A percentile compares a stretch with the other conserved stretches of the same genome.
Evolutionary conservation across 1,140 invertebrate genomes (phyloP).

Genomic region (Calliopsis andreniformis): DNA sequence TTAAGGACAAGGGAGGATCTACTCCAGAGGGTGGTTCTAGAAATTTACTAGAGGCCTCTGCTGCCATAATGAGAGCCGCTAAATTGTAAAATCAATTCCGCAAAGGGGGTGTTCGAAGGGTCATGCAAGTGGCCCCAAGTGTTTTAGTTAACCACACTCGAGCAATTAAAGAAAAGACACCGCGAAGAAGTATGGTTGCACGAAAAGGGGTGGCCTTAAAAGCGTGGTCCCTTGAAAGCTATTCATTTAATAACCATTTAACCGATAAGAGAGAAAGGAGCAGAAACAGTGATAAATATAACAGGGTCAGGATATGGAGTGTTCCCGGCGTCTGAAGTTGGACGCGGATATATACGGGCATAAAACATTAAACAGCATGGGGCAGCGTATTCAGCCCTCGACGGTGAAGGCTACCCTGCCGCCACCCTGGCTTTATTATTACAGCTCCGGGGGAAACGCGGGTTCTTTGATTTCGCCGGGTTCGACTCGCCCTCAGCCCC

Average conservation of each 20-base stretch:
- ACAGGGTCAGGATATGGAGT: slow-evolving; percentile 31
- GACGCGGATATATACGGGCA: slow-evolving; percentile 40
- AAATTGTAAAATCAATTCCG: slow-evolving; percentile 44
- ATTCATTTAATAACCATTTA: slow-evolving; percentile 52
- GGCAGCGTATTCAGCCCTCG: slow-evolving; percentile 1
- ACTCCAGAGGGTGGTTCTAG: not conserved
- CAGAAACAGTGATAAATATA: slow-evolving; percentile 47
- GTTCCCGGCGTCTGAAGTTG: slow-evolving; percentile 41
- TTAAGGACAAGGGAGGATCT: slow-evolving; percentile 26
- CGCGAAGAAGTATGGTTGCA: too few relatives aligned
- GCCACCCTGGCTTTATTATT: slow-evolving; percentile 12
- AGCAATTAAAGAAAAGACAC: not conserved
- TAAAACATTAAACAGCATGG: slow-evolving; percentile 43
- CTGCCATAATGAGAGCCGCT: slow-evolving; percentile 18
- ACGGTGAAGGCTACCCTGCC: too few relatives aligned
- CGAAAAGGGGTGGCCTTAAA: not conserved
- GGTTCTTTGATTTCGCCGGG: slow-evolving; percentile 18
- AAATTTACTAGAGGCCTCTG: not conserved
- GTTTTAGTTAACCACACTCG: not conserved
- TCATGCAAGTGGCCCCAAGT: too few relatives aligned
- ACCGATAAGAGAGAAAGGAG: slow-evolving; percentile 41
- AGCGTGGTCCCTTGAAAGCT: slow-evolving; percentile 30
- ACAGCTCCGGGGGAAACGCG: slow-evolving; percentile 1
- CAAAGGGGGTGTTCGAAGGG: too few relatives aligned
- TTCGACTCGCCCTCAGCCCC: not conserved